Evolutionary conservation across 2,888 invertebrate genomes (phyloP).

Genomic region (Tigriopus californicus): DNA sequence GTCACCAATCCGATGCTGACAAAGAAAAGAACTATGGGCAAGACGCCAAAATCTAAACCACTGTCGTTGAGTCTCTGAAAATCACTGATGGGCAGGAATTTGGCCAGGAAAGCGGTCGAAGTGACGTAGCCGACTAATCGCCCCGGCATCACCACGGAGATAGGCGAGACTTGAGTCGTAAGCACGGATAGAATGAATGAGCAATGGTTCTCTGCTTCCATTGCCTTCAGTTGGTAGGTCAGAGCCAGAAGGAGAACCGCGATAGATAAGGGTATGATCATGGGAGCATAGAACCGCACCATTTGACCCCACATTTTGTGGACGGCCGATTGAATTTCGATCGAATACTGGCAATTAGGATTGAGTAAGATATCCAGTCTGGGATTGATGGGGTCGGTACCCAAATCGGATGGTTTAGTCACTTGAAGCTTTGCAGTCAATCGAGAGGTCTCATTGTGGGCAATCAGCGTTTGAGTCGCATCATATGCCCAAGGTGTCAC

Average conservation of each 20-base stretch:
- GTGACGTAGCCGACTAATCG: background rate
- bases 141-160: conserved; percentile 4
- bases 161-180: conserved; percentile 3
- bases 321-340: background rate
- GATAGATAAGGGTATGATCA: conserved; percentile 44
- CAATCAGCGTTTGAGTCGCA: background rate
- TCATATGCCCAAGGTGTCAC: background rate
- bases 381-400: background rate
- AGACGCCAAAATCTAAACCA: conserved; percentile 17
- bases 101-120: background rate
- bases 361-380: background rate
- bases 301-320: conserved; percentile 40
- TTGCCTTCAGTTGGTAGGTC: conserved; percentile 32
- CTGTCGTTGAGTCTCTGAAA: conserved; percentile 5
- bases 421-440: background rate
- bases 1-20: conserved; percentile 36
- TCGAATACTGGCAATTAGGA: background rate
- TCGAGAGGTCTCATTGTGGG: background rate
- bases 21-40: conserved; percentile 42
- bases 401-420: background rate
- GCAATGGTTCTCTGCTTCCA: conserved; percentile 28
- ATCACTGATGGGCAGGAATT: conserved; percentile 7
- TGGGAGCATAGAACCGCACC: conserved; percentile 42
- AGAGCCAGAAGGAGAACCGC: conserved; percentile 43
- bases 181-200: conserved; percentile 34